phyloP scores from a whole-genome alignment of 2,113 vertebrate genomes.

The Sigmodon hispidus region DNA sequence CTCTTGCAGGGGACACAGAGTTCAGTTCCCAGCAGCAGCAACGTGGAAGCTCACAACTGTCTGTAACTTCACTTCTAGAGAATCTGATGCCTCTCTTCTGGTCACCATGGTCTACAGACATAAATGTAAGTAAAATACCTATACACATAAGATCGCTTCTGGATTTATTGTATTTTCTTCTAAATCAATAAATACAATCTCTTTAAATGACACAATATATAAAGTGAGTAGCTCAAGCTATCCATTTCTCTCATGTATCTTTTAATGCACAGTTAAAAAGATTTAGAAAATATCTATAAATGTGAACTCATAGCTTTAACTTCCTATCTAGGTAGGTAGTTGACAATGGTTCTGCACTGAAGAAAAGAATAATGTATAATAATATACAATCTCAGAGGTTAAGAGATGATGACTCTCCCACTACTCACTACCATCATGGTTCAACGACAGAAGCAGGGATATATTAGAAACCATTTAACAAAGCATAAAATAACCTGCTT shows the following conservation, averaged over 20 bases:
- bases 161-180: neutral
- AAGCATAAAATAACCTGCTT: neutral
- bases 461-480: neutral
- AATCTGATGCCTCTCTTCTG: neutral
- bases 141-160: neutral
- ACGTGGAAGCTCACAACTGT: neutral
- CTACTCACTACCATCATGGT: neutral
- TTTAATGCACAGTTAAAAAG: slow-evolving; percentile 8
- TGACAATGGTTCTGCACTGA: neutral
- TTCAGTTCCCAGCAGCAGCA: neutral
- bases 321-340: neutral
- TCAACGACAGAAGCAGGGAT: neutral
- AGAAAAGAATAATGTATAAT: neutral
- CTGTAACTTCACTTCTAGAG: neutral
- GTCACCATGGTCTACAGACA: neutral
- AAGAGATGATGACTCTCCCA: slow-evolving; percentile 19
- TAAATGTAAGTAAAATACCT: neutral
- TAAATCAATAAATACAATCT: neutral
- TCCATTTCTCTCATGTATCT: neutral
- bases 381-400: neutral
- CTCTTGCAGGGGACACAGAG: neutral
- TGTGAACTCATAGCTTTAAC: slow-evolving; percentile 9
- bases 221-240: neutral
- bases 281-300: slow-evolving; percentile 44
- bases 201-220: neutral